Percentiles rank a stretch among this genome's conserved stretches.
Conservation (phyloP, 92 coral and sea anemone species). For the Actinernus sp. region DNA sequence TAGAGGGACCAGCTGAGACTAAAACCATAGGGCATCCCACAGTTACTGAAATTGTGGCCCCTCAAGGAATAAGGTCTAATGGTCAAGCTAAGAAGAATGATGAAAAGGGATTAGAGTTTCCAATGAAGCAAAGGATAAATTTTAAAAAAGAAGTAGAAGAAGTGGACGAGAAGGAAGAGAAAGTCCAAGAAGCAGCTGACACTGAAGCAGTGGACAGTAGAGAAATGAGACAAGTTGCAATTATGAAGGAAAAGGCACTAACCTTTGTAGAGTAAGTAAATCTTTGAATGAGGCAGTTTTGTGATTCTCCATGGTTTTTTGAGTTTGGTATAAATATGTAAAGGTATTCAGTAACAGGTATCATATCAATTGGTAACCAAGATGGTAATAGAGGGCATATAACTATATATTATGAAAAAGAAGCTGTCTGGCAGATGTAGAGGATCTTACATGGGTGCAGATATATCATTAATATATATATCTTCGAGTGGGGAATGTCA, state of each 20-base stretch:
- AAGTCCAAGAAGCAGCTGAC: neutral
- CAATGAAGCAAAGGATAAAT: conserved; percentile 15
- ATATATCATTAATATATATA: too few relatives aligned
- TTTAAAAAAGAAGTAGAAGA: conserved; percentile 27
- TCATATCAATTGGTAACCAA: too few relatives aligned
- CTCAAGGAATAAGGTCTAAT: neutral
- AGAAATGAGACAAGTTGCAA: conserved; percentile 1
- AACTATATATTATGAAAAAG: too few relatives aligned
- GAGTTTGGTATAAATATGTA: too few relatives aligned
- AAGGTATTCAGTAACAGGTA: too few relatives aligned
- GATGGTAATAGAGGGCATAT: too few relatives aligned
- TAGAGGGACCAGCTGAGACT: neutral
- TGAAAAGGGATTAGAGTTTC: neutral
- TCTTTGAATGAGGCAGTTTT: too few relatives aligned
- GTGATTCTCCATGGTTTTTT: too few relatives aligned
- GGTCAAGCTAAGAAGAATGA: neutral
- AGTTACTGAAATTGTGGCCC: neutral
- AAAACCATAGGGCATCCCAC: neutral
- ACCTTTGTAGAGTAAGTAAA: conserved; percentile 54
- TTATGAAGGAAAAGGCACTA: conserved; percentile 29
- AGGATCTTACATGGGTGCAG: too few relatives aligned
- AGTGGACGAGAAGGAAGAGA: conserved; percentile 5
- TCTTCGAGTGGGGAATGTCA: too few relatives aligned
- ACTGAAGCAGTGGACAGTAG: neutral
- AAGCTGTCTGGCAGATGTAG: too few relatives aligned